Base-by-base conservation (phyloP, 2,888 invertebrate genomes). In the Parasteatoda lunata region DNA sequence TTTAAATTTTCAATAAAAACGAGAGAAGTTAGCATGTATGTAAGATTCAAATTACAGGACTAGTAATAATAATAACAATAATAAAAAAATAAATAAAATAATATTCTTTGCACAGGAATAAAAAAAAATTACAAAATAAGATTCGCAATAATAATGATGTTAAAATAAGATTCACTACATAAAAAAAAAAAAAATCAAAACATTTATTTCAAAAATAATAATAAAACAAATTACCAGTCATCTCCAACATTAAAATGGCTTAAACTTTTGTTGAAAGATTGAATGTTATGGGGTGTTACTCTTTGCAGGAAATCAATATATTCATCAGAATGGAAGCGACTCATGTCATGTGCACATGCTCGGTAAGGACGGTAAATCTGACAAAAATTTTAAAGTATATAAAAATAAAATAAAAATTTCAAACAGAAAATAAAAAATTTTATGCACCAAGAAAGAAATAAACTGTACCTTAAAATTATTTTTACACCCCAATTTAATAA, bases 341-440 rank as follows among this genome's bases (percentile, higher is more conserved):
- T 96, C 98, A 99, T 98, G 91, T 99, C 99, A 91, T 98, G 97
- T 3, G 96, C 96, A 91, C 96, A 97, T 0, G 99, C 99, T 91
- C 96, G 93, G 91, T 98, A 98, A 0, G 99, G 98, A 76, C 97
- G 94, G 91, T 98, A 98, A 79, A 98, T 96, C 92, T 98, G 95
- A 52, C 90, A 90, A 84, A 64, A n/a, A 76, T 54, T 54, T 3
- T n/a, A 66, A 30, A 13, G 45, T 66, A 30, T 30, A 66, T 30
- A 66, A 30, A 66, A 66, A 30, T 30, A 5, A 66, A 13, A 30
- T 66, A n/a, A n/a, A 66, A 66, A 15, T 9, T 9, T 11, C 11
- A 54, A 54, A 11, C 8, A 54, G 54, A 54, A 2, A 9, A 9
- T 54, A 11, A 2, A 66, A 66, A 11, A 8, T 8, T 66, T 66